phyloP scores from a whole-genome alignment of 2,888 invertebrate genomes.

The Microctonus aethiopoides region DNA sequence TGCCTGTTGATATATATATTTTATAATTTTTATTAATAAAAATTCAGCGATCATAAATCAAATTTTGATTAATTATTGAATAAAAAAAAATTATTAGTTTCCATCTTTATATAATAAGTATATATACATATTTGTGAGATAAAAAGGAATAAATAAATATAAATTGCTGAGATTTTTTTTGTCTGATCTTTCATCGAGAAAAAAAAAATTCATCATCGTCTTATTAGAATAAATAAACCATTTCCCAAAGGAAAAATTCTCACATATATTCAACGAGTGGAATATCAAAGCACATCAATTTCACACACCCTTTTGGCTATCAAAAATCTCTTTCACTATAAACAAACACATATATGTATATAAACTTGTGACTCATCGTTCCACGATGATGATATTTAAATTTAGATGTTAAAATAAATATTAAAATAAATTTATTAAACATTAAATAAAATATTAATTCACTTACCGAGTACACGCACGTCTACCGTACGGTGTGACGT shows the following conservation, averaged over 20 bases:
- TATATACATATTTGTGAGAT: too few species aligned
- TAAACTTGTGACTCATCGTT: neutral
- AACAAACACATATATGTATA: neutral
- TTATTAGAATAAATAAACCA: constrained; percentile 3
- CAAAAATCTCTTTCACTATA: neutral
- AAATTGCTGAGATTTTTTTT: neutral
- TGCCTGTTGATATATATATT: too few species aligned
- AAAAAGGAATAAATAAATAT: neutral
- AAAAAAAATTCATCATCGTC: neutral
- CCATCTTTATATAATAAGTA: too few species aligned
- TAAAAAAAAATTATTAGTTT: too few species aligned
- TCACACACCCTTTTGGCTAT: neutral
- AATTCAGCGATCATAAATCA: too few species aligned
- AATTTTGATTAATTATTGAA: too few species aligned
- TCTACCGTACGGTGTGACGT: constrained; percentile 66
- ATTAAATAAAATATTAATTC: constrained; percentile 17
- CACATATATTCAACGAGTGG: neutral
- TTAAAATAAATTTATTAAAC: constrained; percentile 10
- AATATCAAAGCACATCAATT: constrained; percentile 10
- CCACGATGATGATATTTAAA: neutral
- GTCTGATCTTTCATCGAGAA: neutral
- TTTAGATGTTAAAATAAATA: neutral
- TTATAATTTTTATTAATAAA: too few species aligned
- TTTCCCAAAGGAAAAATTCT: neutral
- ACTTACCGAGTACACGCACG: constrained; percentile 67